These are phyloP conservation scores for Tetramorium parvispinum DNA, from an alignment of 1,140 invertebrate species.

Conservation along the genomic window DNA sequence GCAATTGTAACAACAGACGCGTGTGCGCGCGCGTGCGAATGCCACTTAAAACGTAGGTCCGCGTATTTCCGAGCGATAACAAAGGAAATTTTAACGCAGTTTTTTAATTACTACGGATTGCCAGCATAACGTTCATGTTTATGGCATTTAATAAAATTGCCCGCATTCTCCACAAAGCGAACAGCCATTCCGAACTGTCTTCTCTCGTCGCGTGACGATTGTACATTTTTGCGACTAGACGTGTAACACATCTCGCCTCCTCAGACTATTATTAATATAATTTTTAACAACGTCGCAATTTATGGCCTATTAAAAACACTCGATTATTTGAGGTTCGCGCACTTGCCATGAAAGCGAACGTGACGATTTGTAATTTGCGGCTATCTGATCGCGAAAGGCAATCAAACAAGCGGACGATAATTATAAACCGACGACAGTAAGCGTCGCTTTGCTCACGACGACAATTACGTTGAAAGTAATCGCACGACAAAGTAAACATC, in stretches of 20 bases:
- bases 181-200: background rate
- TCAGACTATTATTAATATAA: conserved; percentile 19
- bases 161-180: background rate
- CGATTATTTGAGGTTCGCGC: background rate
- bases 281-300: conserved; percentile 11
- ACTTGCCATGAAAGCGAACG: background rate
- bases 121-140: background rate
- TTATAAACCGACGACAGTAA: background rate
- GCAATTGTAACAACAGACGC: background rate
- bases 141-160: conserved; percentile 26
- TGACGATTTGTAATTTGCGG: conserved; percentile 9
- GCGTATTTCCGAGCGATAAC: background rate
- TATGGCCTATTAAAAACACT: background rate
- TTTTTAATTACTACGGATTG: conserved; percentile 18
- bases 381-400: background rate
- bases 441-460: background rate
- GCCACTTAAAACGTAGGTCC: background rate
- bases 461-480: conserved; percentile 27
- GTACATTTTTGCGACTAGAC: conserved; percentile 12
- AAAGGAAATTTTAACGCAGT: background rate
- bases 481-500: background rate
- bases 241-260: background rate
- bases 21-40: background rate
- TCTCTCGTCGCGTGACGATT: background rate
- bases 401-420: conserved; percentile 3